Conservation (phyloP, 1,140 invertebrate genomes). For the Scaptomyza montana region DNA sequence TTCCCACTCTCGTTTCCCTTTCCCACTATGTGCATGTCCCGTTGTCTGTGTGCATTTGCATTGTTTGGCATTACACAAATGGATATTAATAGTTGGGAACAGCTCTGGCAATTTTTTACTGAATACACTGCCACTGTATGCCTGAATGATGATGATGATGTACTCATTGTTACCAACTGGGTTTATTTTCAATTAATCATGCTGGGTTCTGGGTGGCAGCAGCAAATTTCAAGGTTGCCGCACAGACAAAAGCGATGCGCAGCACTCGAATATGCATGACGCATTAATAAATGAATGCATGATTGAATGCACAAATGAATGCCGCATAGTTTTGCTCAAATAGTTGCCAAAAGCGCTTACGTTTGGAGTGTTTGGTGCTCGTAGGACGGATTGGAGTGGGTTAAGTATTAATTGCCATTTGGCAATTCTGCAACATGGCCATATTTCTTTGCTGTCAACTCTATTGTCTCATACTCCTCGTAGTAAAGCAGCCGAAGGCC, state of each 20-base stretch:
- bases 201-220: constrained; percentile 6
- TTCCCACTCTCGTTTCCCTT: constrained; percentile 31
- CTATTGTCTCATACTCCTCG: constrained; percentile 59
- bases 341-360: constrained; percentile 16
- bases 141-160: constrained; percentile 38
- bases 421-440: constrained; percentile 31
- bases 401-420: constrained; percentile 44
- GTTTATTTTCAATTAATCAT: constrained; percentile 78
- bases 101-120: constrained; percentile 22
- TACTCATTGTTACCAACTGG: constrained; percentile 54
- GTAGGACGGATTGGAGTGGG: background rate
- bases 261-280: constrained; percentile 55
- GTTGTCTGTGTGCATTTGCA: constrained; percentile 56
- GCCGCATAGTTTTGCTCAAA: constrained; percentile 52
- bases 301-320: constrained; percentile 60
- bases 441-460: constrained; percentile 63
- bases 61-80: constrained; percentile 69
- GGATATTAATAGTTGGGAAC: constrained; percentile 71
- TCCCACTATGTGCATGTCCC: background rate
- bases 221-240: constrained; percentile 56
- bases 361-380: background rate
- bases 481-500: constrained; percentile 44
- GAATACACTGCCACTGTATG: constrained; percentile 18
- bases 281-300: constrained; percentile 56
- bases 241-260: constrained; percentile 29